A percentile compares a stretch with the other conserved stretches of the same genome.
Evolutionary conservation across 2,113 vertebrate species (phyloP).

Genomic region (Saccopteryx leptura): DNA sequence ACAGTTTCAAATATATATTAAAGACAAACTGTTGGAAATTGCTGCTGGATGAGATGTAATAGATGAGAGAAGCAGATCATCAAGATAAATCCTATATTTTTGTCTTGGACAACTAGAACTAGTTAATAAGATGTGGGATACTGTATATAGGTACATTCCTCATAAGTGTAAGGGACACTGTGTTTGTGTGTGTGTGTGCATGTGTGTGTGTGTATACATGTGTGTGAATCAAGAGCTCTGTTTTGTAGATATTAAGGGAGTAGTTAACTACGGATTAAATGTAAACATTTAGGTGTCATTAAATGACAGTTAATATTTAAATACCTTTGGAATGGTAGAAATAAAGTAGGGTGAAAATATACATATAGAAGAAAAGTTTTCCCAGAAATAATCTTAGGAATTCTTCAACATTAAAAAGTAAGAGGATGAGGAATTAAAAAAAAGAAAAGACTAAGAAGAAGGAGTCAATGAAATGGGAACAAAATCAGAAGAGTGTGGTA

Average conservation of each 20-base stretch:
- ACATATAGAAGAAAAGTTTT: not conserved
- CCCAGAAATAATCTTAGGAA: constrained; percentile 3
- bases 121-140: not conserved
- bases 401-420: not conserved
- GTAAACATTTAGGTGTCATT: not conserved
- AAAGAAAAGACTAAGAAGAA: not conserved
- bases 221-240: not conserved
- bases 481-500: not conserved
- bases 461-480: not conserved
- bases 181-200: too few relatives aligned
- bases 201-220: not conserved
- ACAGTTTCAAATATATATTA: not conserved
- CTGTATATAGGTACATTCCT: not conserved
- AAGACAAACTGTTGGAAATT: not conserved
- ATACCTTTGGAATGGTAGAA: not conserved
- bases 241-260: not conserved
- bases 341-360: not conserved
- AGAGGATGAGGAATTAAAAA: not conserved
- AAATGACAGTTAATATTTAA: not conserved
- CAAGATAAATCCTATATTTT: not conserved
- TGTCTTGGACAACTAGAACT: not conserved
- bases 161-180: not conserved
- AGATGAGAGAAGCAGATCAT: not conserved
- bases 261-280: not conserved
- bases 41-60: not conserved